Evolutionary conservation across 2,888 invertebrate species (phyloP), one percentile per base, ranked within the genome.

Genomic region (Orchesellides sinensis): DNA sequence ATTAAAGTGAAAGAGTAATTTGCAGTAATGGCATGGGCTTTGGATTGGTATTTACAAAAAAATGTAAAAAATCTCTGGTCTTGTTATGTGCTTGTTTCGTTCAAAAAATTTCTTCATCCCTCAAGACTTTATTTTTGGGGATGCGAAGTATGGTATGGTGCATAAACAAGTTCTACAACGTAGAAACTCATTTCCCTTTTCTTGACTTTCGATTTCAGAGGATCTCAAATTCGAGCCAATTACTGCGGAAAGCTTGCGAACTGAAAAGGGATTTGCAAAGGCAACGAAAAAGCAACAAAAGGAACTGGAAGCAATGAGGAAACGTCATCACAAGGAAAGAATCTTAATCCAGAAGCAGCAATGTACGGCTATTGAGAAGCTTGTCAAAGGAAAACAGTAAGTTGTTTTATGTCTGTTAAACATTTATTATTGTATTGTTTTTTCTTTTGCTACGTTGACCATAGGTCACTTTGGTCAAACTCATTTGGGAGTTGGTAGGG

Each of bases 241-340:
- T 85, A 97, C 96, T 0, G 93, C 96, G 56, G 97, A 97, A 87
- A 93, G 94, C 1, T 92, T 98, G 63, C 93, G 95, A 21, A 93
- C 94, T 88, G 98, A 98, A 90, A 98, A 98, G 90, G 95, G 95
- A 25, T 98, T 96, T 91, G 92, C 95, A 88, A 99, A 99, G 91
- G 94, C 96, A 40, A 94, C 96, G 61, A 95, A 97, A 89, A 99
- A 98, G 90, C 98, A 99, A 89, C 96, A 96, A 90, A 99, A 99
- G 89, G 99, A 99, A 89, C 90, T 96, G 84, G 99, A 99, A 80
- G 92, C 96, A 4, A 91, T 98, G 91, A 95, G 95, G 90, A 98
- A 98, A 90, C 94, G 95, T 75, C 98, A 99, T 89, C 93, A 95
- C 87, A 99, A 99, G 90, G 98, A 99, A 90, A 94, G 97, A 90